A percentile compares a stretch with the other conserved stretches of the same genome.
Evolutionary conservation across 2,113 vertebrate species (phyloP).

Genomic region (Romanogobio albipinnatus): DNA sequence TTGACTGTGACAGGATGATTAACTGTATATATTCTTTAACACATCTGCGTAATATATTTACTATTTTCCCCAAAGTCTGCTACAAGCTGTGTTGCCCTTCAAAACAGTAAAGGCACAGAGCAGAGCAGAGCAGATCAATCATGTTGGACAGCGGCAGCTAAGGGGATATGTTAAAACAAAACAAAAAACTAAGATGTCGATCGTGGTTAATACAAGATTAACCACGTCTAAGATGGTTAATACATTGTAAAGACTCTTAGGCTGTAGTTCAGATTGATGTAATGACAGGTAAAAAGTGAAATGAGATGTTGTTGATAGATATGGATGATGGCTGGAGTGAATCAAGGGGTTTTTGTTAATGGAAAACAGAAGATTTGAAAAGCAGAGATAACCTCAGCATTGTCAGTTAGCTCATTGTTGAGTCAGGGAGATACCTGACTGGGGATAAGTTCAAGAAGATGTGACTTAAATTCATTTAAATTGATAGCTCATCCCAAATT

Average conservation of each 20-base stretch:
- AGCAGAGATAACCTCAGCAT: background rate
- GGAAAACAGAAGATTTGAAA: background rate
- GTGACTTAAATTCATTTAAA: background rate
- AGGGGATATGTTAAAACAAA: conserved; percentile 24
- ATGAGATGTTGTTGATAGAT: conserved; percentile 26
- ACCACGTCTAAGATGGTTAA: conserved; percentile 15
- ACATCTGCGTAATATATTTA: conserved; percentile 36
- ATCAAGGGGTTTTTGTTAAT: conserved; percentile 14
- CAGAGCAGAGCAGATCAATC: conserved; percentile 41
- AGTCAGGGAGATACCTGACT: background rate
- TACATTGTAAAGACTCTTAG: background rate
- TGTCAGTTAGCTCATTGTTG: conserved; percentile 10
- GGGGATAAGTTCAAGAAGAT: background rate
- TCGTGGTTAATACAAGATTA: too few relatives aligned
- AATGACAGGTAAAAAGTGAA: background rate
- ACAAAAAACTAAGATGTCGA: too few relatives aligned
- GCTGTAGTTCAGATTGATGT: background rate
- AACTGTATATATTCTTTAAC: conserved; percentile 37
- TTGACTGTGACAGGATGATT: conserved; percentile 44
- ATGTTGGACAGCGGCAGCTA: conserved; percentile 9
- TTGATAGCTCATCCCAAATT: background rate
- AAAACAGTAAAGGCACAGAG: conserved; percentile 7
- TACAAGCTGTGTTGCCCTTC: background rate
- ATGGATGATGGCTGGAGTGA: background rate
- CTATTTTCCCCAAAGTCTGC: conserved; percentile 5